Conservation (phyloP, 1,140 invertebrate species). For the Lepidurus apus region DNA sequence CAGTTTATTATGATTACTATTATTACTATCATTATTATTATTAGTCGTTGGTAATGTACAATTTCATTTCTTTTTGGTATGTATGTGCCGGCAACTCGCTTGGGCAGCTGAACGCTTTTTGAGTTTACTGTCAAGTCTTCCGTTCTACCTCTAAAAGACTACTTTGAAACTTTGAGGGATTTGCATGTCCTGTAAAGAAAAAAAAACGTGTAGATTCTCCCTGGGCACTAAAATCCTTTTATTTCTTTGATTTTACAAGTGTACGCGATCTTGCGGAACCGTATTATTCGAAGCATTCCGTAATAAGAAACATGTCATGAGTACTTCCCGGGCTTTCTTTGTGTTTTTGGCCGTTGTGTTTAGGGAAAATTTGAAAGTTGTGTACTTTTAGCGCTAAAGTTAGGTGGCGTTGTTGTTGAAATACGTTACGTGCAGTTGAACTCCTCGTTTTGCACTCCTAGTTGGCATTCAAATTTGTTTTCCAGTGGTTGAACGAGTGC, state of each 20-base stretch:
- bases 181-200: background rate
- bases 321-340: background rate
- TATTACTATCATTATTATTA: background rate
- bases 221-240: background rate
- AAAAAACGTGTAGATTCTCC: background rate
- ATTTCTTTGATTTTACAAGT: background rate
- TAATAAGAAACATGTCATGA: conserved; percentile 5
- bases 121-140: conserved; percentile 18
- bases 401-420: no score
- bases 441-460: no score
- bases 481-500: no score
- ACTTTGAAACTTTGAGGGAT: background rate
- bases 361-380: no score
- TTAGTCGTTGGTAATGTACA: background rate
- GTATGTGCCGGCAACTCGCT: background rate
- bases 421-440: no score
- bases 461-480: no score
- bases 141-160: conserved; percentile 8
- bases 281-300: conserved; percentile 20
- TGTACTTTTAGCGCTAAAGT: no score
- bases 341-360: no score
- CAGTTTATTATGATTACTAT: background rate
- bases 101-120: background rate
- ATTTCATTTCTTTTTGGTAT: background rate
- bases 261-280: conserved; percentile 17